Percentiles rank a stretch among this genome's conserved stretches.
These are phyloP conservation scores for Scolopax mira DNA, from an alignment of 2,113 vertebrate species.

Conservation along the genomic window DNA sequence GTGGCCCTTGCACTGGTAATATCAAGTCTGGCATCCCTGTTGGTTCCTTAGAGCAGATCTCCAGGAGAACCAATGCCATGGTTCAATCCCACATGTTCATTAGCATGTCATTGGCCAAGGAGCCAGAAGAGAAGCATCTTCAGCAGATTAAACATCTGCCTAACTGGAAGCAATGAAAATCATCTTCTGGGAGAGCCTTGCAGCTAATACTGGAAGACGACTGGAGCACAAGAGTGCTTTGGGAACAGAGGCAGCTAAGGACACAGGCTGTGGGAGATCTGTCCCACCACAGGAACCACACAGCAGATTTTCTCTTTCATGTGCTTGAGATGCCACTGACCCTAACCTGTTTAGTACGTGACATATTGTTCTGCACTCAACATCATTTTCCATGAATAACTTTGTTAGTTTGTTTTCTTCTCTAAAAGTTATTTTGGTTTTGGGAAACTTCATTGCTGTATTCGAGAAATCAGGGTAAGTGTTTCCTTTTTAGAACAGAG, in stretches of 20 bases:
- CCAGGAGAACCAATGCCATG: background rate
- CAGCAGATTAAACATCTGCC: background rate
- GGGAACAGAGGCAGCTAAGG: background rate
- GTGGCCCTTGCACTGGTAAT: background rate
- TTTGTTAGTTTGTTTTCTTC: background rate
- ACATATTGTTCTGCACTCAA: background rate
- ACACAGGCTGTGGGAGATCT: background rate
- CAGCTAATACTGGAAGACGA: background rate
- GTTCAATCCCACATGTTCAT: background rate
- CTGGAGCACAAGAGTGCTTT: background rate
- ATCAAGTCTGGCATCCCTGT: rapidly evolving
- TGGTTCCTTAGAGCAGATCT: background rate
- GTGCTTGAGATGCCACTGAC: background rate
- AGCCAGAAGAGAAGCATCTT: background rate
- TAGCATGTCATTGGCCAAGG: rapidly evolving
- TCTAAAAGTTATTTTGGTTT: background rate
- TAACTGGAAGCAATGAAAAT: background rate
- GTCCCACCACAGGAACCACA: background rate
- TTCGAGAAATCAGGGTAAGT: background rate
- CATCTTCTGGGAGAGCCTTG: background rate
- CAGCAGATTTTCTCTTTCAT: background rate
- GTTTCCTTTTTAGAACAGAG: background rate
- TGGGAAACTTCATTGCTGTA: background rate
- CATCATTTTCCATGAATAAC: background rate
- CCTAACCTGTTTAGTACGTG: background rate